A percentile compares a stretch with the other conserved stretches of the same genome.
Conservation (phyloP, 2,888 invertebrate species). For the Ditula angustiorana region DNA sequence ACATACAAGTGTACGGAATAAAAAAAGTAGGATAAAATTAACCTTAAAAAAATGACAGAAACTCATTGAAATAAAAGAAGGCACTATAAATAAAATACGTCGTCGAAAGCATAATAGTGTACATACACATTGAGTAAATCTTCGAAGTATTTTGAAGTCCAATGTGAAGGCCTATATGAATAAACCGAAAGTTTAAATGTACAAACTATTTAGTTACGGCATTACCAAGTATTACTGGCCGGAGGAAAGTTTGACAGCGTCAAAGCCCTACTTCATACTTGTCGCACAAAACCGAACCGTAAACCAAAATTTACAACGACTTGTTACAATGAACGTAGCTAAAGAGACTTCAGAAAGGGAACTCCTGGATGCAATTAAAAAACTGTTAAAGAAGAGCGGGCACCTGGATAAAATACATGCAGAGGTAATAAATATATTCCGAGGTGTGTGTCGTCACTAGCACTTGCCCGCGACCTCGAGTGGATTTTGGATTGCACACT, state of each 20-base stretch:
- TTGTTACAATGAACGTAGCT: slow-evolving; percentile 60
- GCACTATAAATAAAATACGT: too few species aligned
- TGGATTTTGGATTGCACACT: too few species aligned
- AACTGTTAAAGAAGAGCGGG: slow-evolving; percentile 70
- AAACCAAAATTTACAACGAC: not conserved
- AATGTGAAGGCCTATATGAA: too few species aligned
- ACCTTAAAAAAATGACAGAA: too few species aligned
- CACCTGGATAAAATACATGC: slow-evolving; percentile 76
- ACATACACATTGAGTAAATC: too few species aligned
- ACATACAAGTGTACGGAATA: too few species aligned
- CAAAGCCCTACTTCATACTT: not conserved
- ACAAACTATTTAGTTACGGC: not conserved
- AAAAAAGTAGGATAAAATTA: too few species aligned
- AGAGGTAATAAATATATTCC: slow-evolving; percentile 59
- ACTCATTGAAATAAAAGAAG: too few species aligned
- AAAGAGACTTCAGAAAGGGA: slow-evolving; percentile 71
- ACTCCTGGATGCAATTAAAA: slow-evolving; percentile 71
- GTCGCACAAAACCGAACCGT: not conserved
- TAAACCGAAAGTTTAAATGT: not conserved
- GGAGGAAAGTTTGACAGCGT: slow-evolving; percentile 1
- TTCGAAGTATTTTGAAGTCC: too few species aligned
- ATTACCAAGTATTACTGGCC: not conserved
- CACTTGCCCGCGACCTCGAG: too few species aligned
- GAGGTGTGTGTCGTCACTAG: not conserved
- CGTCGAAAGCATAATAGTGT: too few species aligned